Percentiles rank a stretch among this genome's conserved stretches.
phyloP scores from a whole-genome alignment of 53 echinoderm and acorn worm species.

The Luidia sarsii region DNA sequence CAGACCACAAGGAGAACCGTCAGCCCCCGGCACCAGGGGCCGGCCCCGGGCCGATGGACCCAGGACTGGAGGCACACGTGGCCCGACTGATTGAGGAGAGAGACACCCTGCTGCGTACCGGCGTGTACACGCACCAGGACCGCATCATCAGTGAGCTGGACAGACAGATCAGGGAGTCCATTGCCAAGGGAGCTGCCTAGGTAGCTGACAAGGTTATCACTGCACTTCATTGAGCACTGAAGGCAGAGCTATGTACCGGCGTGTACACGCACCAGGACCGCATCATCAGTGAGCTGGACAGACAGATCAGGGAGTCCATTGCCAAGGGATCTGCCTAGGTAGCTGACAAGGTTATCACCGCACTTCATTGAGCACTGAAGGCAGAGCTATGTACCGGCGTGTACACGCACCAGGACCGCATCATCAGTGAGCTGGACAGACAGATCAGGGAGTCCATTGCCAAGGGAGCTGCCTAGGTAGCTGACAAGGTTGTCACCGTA shows the following conservation, averaged over 20 bases:
- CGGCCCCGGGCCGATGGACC: slow-evolving; percentile 37
- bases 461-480: too few species aligned
- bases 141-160: slow-evolving; percentile 92
- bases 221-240: too few species aligned
- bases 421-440: slow-evolving; percentile 70
- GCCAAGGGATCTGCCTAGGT: too few species aligned
- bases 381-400: too few species aligned
- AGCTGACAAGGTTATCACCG: too few species aligned
- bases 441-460: slow-evolving; percentile 72
- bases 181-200: slow-evolving; percentile 44
- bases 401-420: slow-evolving; percentile 81
- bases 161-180: slow-evolving; percentile 82
- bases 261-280: not conserved
- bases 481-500: too few species aligned
- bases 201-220: too few species aligned
- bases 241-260: not conserved
- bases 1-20: slow-evolving; percentile 11
- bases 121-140: slow-evolving; percentile 95
- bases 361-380: too few species aligned
- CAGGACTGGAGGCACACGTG: slow-evolving; percentile 72
- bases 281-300: not conserved
- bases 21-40: slow-evolving; percentile 40
- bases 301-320: not conserved
- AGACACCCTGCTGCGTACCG: slow-evolving; percentile 89
- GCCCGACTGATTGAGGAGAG: slow-evolving; percentile 96